phyloP scores from a whole-genome alignment of 1,140 invertebrate genomes.

The Acyrthosiphon pisum region DNA sequence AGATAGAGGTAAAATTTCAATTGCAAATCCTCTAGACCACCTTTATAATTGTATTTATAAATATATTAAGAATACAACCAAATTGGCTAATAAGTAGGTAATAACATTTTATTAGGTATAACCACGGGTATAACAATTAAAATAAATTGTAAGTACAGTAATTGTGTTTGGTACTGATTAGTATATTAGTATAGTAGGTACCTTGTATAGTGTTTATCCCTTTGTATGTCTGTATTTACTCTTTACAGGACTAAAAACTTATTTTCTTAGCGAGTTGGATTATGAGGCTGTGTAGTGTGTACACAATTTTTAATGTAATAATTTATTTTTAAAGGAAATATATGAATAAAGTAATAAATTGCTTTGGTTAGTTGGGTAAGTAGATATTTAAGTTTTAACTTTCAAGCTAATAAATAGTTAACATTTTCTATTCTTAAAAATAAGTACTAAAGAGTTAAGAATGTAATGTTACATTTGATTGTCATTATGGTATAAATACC shows the following conservation, averaged over 20 bases:
- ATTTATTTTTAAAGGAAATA: not conserved
- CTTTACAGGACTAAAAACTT: not conserved
- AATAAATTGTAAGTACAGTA: not conserved
- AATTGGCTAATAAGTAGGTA: not conserved
- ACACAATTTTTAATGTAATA: not conserved
- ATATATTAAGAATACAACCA: not conserved
- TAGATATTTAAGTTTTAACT: no score
- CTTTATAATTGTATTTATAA: slow-evolving; percentile 7
- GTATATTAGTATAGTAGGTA: not conserved
- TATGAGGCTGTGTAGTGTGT: not conserved
- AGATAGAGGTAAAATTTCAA: not conserved
- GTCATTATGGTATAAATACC: not conserved
- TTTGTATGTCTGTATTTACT: not conserved
- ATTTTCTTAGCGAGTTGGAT: not conserved
- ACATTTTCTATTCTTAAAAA: no score
- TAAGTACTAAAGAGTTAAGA: no score
- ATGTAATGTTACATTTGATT: no score
- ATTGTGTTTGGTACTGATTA: not conserved
- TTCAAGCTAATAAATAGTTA: no score
- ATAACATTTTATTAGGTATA: not conserved
- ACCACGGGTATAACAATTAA: not conserved
- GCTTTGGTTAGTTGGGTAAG: no score
- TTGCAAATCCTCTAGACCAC: not conserved
- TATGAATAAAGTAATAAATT: not conserved
- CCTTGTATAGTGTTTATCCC: not conserved